A percentile compares a stretch with the other conserved stretches of the same genome.
These are phyloP conservation scores for Lepilemur septentrionalis DNA, from an alignment of 2,797 vertebrate genomes.

Conservation along the genomic window DNA sequence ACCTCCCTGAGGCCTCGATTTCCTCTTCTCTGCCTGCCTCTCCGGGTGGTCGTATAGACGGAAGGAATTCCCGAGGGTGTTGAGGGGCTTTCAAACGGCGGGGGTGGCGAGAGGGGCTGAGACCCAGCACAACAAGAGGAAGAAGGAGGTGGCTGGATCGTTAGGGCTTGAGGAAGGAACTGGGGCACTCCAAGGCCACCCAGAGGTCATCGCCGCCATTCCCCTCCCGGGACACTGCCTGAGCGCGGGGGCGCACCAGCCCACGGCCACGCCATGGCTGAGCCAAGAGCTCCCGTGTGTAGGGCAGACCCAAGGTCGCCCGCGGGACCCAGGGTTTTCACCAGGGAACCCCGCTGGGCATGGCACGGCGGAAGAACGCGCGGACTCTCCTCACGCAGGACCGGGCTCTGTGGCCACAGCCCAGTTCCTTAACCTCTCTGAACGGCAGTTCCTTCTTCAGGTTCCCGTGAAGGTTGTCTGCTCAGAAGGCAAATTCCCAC, in stretches of 20 bases:
- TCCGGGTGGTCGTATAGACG: neutral
- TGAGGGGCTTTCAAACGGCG: neutral
- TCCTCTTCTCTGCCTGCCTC: neutral
- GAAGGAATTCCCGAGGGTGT: neutral
- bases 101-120: neutral
- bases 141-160: no score
- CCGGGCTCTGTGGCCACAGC: neutral
- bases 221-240: neutral
- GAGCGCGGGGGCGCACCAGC: fast-evolving
- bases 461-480: neutral
- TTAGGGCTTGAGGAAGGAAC: neutral
- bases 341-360: neutral
- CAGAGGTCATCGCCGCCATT: neutral
- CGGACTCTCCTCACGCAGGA: neutral
- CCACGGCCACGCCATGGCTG: neutral
- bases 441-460: neutral
- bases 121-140: no score
- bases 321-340: neutral
- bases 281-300: fast-evolving
- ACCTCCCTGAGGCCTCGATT: neutral
- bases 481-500: neutral
- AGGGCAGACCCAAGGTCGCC: neutral
- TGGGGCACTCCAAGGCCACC: neutral
- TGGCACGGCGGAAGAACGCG: no score
- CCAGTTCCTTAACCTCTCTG: neutral